phyloP scores from a whole-genome alignment of 1,140 invertebrate genomes.

The Phortica variegata region DNA sequence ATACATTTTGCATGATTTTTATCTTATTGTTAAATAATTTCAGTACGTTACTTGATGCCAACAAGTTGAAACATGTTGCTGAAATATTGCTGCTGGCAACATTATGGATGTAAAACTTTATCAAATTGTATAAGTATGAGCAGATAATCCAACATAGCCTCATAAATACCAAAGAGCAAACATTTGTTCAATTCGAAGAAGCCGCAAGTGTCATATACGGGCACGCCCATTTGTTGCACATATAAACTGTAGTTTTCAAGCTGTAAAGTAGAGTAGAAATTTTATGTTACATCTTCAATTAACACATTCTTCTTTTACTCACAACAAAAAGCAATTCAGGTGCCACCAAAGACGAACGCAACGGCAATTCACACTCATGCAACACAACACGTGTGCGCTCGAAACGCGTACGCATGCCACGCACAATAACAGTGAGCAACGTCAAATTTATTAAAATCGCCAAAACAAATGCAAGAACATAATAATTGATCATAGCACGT shows the following conservation, averaged over 20 bases:
- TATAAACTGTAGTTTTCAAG: slow-evolving; percentile 27
- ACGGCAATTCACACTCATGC: not conserved
- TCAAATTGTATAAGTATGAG: too few species aligned
- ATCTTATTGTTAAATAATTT: too few species aligned
- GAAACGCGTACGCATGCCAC: slow-evolving; percentile 9
- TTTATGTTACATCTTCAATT: not conserved
- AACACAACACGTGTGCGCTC: slow-evolving; percentile 5
- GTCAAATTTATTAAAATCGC: slow-evolving; percentile 20
- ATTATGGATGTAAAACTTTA: too few species aligned
- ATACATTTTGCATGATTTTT: too few species aligned
- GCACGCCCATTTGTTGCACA: slow-evolving; percentile 26
- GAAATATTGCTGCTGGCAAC: too few species aligned
- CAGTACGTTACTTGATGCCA: too few species aligned
- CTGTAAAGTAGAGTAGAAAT: slow-evolving; percentile 7
- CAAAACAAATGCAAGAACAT: not conserved
- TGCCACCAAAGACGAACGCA: too few species aligned
- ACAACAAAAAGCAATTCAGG: slow-evolving; percentile 12
- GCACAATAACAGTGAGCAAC: slow-evolving; percentile 21
- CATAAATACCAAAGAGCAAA: too few species aligned
- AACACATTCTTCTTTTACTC: slow-evolving; percentile 22
- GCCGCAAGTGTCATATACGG: too few species aligned
- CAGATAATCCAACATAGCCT: too few species aligned
- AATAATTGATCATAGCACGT: slow-evolving; percentile 3
- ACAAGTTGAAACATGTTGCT: too few species aligned
- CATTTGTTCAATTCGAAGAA: too few species aligned